Percentiles rank a stretch among this genome's conserved stretches.
phyloP scores from a whole-genome alignment of 2,888 invertebrate species.

The Erpobdella octoculata region DNA sequence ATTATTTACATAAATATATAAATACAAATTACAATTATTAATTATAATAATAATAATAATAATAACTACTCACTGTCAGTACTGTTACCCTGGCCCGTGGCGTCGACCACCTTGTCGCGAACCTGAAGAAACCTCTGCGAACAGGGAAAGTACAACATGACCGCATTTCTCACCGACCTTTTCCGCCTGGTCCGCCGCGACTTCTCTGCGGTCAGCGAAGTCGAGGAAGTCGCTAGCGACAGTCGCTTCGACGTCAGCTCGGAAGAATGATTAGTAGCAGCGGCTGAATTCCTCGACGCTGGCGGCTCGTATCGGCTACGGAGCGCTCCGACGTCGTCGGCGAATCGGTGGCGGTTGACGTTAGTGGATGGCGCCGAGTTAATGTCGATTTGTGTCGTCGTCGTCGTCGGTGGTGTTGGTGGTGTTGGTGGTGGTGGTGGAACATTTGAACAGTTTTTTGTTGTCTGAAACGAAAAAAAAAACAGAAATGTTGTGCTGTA shows the following conservation, averaged over 20 bases:
- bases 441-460: background rate
- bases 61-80: background rate
- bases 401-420: background rate
- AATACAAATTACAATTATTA: background rate
- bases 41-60: background rate
- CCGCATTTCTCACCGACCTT: background rate
- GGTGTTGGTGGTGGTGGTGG: background rate
- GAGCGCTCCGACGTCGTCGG: too few species aligned
- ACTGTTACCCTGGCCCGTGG: background rate
- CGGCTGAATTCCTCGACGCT: too few species aligned
- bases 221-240: background rate
- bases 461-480: too few species aligned
- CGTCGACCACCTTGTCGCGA: background rate
- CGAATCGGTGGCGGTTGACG: background rate
- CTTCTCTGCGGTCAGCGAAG: background rate
- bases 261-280: background rate
- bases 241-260: too few species aligned
- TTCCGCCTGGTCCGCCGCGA: background rate
- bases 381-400: background rate
- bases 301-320: too few species aligned
- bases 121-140: background rate
- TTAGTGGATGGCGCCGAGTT: too few species aligned
- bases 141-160: background rate
- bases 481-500: too few species aligned
- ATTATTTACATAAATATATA: background rate